Evolutionary conservation across 2,113 vertebrate species (phyloP).

Genomic region (Nasalis larvatus): DNA sequence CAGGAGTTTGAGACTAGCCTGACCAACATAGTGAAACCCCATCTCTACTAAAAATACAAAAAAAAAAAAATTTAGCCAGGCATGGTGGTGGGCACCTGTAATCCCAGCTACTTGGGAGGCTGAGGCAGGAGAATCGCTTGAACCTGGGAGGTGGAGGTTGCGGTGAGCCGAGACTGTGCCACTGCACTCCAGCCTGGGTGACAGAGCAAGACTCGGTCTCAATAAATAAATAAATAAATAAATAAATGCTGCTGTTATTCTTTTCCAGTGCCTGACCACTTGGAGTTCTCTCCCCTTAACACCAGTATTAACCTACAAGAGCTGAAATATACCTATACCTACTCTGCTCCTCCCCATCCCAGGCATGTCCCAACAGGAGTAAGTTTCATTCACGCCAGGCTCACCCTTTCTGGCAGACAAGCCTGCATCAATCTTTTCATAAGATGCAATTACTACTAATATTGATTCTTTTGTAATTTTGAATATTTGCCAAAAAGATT

Average conservation of each 20-base stretch:
- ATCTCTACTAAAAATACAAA: no score
- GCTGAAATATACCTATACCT: not conserved
- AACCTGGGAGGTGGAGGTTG: no score
- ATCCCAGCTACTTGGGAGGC: no score
- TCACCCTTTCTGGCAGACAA: not conserved
- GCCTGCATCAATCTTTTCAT: not conserved
- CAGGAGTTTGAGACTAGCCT: no score
- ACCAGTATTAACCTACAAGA: not conserved
- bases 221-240: no score
- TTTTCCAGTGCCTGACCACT: not conserved
- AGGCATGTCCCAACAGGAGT: not conserved
- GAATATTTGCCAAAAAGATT: not conserved
- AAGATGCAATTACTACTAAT: not conserved
- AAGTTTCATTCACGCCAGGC: not conserved
- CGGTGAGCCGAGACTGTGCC: no score
- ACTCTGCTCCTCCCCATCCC: not conserved
- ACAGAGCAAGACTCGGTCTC: no score
- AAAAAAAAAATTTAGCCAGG: no score
- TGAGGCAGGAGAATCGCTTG: no score
- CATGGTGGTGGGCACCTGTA: no score
- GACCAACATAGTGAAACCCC: no score
- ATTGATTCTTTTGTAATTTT: not conserved
- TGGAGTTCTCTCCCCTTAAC: not conserved
- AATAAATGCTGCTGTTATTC: not conserved
- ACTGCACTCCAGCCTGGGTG: no score